Evolutionary conservation across 2,113 vertebrate species (phyloP).

Genomic region (Neogobius melanostomus): DNA sequence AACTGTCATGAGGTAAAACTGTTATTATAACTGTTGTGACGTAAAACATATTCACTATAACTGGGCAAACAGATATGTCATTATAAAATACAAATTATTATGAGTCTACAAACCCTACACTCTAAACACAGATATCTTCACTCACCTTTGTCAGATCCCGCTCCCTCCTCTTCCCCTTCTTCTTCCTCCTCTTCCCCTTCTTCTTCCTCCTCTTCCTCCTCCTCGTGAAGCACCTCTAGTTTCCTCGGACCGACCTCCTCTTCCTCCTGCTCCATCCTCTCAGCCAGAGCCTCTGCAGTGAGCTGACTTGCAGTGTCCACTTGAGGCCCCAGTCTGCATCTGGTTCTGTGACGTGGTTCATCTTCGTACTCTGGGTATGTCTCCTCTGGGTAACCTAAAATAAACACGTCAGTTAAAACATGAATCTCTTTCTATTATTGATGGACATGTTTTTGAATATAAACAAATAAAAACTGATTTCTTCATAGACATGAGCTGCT

Average conservation of each 20-base stretch:
- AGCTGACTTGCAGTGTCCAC: slow-evolving; percentile 71
- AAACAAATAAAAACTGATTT: background rate
- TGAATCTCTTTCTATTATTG: background rate
- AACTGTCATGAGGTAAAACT: too few species aligned
- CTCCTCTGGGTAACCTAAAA: slow-evolving; percentile 92
- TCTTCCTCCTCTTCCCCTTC: slow-evolving; percentile 10
- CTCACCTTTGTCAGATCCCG: slow-evolving; percentile 3
- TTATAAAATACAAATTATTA: too few species aligned
- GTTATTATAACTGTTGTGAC: too few species aligned
- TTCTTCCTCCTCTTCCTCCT: slow-evolving; percentile 49
- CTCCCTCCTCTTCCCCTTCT: background rate
- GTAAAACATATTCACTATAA: too few species aligned
- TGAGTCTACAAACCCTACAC: background rate
- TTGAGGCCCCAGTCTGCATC: slow-evolving; percentile 72
- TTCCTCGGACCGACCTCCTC: slow-evolving; percentile 70
- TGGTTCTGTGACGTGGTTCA: slow-evolving; percentile 60
- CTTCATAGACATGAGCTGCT: too few species aligned
- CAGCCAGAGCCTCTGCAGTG: slow-evolving; percentile 91
- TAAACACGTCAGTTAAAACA: slow-evolving; percentile 14
- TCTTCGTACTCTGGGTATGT: slow-evolving; percentile 86
- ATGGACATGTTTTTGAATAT: background rate
- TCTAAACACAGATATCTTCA: background rate
- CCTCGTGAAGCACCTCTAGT: slow-evolving; percentile 58
- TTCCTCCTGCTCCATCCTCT: slow-evolving; percentile 82
- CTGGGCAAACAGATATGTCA: too few species aligned